Conservation (phyloP, 1,140 invertebrate genomes). For the Bombus cullumanus region DNA sequence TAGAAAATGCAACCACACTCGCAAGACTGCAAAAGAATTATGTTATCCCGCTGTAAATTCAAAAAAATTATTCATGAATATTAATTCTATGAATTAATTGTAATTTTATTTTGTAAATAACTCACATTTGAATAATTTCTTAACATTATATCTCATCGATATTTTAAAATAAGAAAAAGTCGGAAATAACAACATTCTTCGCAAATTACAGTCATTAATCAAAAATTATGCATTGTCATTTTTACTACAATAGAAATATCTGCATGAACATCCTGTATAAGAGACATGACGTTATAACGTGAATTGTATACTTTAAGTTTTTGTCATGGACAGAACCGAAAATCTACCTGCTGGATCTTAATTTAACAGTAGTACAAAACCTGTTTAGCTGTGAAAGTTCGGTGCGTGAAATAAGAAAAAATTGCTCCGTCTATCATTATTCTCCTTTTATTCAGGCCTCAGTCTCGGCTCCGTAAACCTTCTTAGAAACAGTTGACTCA, state of each 20-base stretch:
- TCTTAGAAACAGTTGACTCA: no score
- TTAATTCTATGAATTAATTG: not conserved
- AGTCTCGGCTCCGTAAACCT: not conserved
- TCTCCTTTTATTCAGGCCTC: not conserved
- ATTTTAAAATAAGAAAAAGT: not conserved
- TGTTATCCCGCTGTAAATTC: not conserved
- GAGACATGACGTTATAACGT: not conserved
- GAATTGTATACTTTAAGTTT: no score
- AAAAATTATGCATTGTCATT: not conserved
- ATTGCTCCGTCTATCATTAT: conserved; percentile 13
- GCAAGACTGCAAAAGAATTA: not conserved
- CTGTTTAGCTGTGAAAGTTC: conserved; percentile 35
- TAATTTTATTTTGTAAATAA: not conserved
- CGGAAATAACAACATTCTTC: no score
- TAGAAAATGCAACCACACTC: not conserved
- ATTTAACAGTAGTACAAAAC: conserved; percentile 21
- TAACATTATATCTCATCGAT: not conserved
- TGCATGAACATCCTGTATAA: not conserved
- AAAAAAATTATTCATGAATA: not conserved
- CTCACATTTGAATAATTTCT: not conserved
- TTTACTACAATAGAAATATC: not conserved
- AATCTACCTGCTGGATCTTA: not conserved
- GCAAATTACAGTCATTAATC: not conserved
- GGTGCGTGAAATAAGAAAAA: conserved; percentile 2
- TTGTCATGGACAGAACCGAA: not conserved